These are phyloP conservation scores for Thinocorus orbignyianus DNA, from an alignment of 2,113 vertebrate genomes.

Conservation along the genomic window DNA sequence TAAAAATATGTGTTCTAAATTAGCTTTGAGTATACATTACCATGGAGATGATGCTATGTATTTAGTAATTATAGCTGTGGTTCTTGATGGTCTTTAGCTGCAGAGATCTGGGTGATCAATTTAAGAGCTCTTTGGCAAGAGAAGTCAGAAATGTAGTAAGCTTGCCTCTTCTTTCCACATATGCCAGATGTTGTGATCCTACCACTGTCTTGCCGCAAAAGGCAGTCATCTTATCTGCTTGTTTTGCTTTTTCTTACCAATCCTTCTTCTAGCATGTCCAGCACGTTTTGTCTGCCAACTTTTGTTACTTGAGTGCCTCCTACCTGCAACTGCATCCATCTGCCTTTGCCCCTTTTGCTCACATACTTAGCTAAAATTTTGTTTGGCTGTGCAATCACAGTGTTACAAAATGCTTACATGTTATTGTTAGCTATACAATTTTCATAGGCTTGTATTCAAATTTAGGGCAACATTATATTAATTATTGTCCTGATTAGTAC, in stretches of 20 bases:
- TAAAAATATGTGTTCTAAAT: neutral
- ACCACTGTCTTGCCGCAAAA: neutral
- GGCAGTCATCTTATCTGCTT: neutral
- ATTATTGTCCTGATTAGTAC: neutral
- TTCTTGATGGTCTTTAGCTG: neutral
- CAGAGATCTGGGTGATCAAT: neutral
- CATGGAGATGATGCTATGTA: neutral
- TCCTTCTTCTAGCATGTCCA: neutral
- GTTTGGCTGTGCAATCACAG: neutral
- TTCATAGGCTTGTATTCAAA: neutral
- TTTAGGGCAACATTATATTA: neutral
- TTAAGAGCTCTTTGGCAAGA: neutral
- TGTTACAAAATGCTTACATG: neutral
- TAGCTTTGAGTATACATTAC: neutral
- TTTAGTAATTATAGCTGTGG: neutral
- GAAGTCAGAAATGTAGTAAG: rapidly evolving
- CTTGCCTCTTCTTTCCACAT: neutral
- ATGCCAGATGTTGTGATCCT: neutral
- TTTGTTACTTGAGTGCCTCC: neutral
- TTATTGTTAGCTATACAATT: neutral
- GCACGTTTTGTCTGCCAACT: neutral
- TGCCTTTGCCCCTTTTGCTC: neutral
- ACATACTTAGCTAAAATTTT: neutral
- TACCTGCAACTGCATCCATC: neutral
- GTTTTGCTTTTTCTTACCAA: neutral